Conservation (phyloP, 2,113 vertebrate genomes). For the Eptesicus fuscus region DNA sequence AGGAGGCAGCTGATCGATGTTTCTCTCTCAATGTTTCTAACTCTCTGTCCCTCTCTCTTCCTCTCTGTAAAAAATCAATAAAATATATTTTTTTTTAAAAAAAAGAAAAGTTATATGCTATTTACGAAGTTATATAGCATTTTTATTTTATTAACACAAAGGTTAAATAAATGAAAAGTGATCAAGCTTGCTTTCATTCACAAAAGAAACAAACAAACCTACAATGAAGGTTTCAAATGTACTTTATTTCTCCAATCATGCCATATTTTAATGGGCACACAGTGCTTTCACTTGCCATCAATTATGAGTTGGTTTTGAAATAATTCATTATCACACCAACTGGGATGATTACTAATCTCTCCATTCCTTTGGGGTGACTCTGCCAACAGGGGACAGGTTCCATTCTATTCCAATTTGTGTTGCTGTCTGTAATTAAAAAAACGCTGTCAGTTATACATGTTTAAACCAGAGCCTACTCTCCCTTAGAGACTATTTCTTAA, state of each 20-base stretch:
- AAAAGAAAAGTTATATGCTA: too few species aligned
- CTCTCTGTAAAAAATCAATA: too few species aligned
- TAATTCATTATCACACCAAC: slow-evolving; percentile 53
- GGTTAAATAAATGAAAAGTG: slow-evolving; percentile 34
- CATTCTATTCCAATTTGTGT: slow-evolving; percentile 88
- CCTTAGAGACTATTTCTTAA: slow-evolving; percentile 30
- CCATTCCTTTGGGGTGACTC: slow-evolving; percentile 89
- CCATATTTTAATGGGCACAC: slow-evolving; percentile 65
- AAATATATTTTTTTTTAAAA: too few species aligned
- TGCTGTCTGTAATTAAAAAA: slow-evolving; percentile 82
- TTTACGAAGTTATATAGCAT: background rate
- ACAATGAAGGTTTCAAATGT: slow-evolving; percentile 58
- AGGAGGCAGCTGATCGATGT: too few species aligned
- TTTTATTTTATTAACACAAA: slow-evolving; percentile 43
- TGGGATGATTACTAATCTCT: slow-evolving; percentile 76
- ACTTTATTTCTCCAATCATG: slow-evolving; percentile 82
- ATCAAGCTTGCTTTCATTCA: slow-evolving; percentile 32
- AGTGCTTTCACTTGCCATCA: slow-evolving; percentile 53
- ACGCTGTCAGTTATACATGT: slow-evolving; percentile 51
- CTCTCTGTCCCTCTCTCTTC: too few species aligned
- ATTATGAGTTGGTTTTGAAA: slow-evolving; percentile 28
- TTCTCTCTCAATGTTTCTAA: too few species aligned
- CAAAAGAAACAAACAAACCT: slow-evolving; percentile 35
- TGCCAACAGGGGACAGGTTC: slow-evolving; percentile 94
- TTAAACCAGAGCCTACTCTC: slow-evolving; percentile 31